Base-by-base conservation (phyloP, 2,888 invertebrate species). In the Hartigia nigra region DNA sequence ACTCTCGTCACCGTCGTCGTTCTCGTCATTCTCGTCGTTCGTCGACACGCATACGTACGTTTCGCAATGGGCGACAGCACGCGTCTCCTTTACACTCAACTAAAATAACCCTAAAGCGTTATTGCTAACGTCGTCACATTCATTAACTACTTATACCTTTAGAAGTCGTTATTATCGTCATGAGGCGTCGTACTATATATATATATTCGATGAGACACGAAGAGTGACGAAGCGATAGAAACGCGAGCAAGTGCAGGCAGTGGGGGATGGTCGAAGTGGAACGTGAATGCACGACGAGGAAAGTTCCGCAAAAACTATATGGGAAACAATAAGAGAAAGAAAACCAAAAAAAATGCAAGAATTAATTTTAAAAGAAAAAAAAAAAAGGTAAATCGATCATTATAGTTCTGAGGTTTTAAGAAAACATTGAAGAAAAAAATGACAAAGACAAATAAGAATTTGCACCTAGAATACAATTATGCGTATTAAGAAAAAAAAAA, bases 221-320 rank as follows among this genome's bases (percentile, higher is more conserved):
- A 39, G 39, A 5, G 39, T 12, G 4, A 37, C 37, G 14, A 37
- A 12, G 12, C 39, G 23, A 23, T 14, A 39, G 23, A 23, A 23
- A 39, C 39, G 9, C 23, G 23, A 9, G 14, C 14, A 23, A 39
- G 9, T 23, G 2, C 14, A 34, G 34, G 34, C 4, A 4, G 4
- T 34, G n/a, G 14, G 14, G 39, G 39, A 39, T 39, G 39, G 5
- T 23, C 39, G 39, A 39, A 2, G 39, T 5, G 23, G 9, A 39
- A 39, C 23, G 39, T 39, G 39, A 39, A 9, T 5, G 39, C 39
- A 39, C 14, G 23, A 23, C 2, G 39, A 70, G 74, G 72, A 81
- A 79, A 74, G 39, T 74, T 75, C 39, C n/a, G 69, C 74, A 74
- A 72, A 74, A 69, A 55, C 69, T 69, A 69, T 12, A 12, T 36